These are phyloP conservation scores for Fragum sueziense DNA, from an alignment of 2,888 invertebrate genomes.

Conservation along the genomic window DNA sequence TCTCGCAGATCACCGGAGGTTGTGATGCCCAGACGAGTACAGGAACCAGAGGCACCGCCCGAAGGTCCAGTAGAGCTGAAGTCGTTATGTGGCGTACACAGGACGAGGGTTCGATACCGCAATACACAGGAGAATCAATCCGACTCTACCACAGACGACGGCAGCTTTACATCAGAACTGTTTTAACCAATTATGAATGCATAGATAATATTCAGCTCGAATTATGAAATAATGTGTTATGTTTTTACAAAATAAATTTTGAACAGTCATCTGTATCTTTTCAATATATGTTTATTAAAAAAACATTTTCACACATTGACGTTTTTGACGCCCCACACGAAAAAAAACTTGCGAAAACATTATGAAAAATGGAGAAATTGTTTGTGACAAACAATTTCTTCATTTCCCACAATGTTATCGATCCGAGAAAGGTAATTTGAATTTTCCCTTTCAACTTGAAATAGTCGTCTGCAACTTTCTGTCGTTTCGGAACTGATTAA, in stretches of 20 bases:
- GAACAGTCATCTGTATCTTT: no score
- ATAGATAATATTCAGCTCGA: no score
- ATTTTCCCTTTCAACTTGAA: not conserved
- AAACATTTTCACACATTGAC: no score
- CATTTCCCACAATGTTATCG: not conserved
- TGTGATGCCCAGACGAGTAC: not conserved
- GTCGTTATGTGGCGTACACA: constrained; percentile 54
- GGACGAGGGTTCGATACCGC: constrained; percentile 31
- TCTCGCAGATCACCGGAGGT: not conserved
- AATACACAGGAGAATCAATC: not conserved
- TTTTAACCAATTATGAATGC: constrained; percentile 28
- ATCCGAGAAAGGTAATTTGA: not conserved
- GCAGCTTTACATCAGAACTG: constrained; percentile 27
- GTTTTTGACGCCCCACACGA: no score
- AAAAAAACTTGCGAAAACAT: no score
- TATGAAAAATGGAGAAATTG: no score
- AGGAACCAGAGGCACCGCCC: not conserved
- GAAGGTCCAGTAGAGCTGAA: constrained; percentile 41
- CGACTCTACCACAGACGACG: constrained; percentile 19
- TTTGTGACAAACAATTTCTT: no score
- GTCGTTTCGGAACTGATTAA: no score
- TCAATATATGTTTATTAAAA: no score
- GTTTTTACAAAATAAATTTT: no score
- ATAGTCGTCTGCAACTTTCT: no score
- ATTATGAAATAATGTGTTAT: no score